Conservation (phyloP, 2,797 vertebrate genomes). For the Iguana delicatissima region DNA sequence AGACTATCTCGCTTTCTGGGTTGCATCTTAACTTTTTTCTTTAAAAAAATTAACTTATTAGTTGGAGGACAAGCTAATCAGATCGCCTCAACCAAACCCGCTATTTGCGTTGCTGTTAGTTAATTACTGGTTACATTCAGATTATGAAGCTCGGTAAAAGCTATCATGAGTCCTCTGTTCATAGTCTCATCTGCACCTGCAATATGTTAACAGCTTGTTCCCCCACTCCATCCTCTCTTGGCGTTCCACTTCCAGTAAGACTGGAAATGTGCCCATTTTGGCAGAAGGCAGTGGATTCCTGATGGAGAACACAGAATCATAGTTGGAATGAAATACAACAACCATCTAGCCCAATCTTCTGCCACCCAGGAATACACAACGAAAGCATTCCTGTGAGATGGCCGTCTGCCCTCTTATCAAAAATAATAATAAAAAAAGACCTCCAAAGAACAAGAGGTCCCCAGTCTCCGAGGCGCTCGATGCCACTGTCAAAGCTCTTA, state of each 20-base stretch:
- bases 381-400: no score
- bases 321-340: no score
- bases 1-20: no score
- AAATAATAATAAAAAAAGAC: no score
- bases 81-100: slow-evolving; percentile 16
- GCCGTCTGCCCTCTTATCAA: no score
- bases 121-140: slow-evolving; percentile 51
- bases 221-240: no score
- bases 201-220: neutral
- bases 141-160: neutral
- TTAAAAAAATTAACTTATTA: slow-evolving; percentile 55
- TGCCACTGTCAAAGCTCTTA: no score
- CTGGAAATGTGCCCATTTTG: neutral
- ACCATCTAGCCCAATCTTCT: no score
- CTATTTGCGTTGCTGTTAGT: slow-evolving; percentile 38
- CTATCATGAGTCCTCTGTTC: neutral
- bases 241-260: neutral
- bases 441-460: no score
- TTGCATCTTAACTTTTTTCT: no score
- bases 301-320: neutral
- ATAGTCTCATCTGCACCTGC: slow-evolving; percentile 1
- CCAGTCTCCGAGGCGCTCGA: no score
- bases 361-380: no score
- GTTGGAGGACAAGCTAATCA: slow-evolving; percentile 55
- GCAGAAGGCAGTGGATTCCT: neutral